Percentiles rank a stretch among this genome's conserved stretches.
Evolutionary conservation across 2,113 vertebrate genomes (phyloP).

Genomic region (Nycticebus coucang): DNA sequence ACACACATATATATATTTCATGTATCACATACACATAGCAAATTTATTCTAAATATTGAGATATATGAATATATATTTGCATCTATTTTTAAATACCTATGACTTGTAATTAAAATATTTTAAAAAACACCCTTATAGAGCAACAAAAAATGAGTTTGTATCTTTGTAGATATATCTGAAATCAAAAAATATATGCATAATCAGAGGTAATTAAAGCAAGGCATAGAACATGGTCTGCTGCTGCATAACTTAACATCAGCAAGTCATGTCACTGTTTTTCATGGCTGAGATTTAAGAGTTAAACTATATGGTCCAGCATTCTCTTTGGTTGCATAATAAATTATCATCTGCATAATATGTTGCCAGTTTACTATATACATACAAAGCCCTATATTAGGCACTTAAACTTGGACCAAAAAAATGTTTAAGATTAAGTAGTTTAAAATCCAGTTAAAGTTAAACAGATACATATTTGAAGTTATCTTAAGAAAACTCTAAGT

Average conservation of each 20-base stretch:
- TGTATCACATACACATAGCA: background rate
- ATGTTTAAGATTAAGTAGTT: background rate
- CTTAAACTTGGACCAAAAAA: background rate
- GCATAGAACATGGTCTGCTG: background rate
- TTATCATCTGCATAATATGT: background rate
- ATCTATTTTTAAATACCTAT: background rate
- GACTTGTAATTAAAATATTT: background rate
- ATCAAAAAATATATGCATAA: background rate
- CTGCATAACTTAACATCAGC: background rate
- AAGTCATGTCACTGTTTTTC: background rate
- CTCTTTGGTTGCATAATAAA: background rate
- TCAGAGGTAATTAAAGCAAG: background rate
- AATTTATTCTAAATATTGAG: background rate
- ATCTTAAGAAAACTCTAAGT: background rate
- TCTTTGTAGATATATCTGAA: background rate
- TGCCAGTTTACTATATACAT: background rate
- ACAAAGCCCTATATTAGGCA: background rate
- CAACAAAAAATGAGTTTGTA: background rate
- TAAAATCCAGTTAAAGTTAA: slow-evolving; percentile 1
- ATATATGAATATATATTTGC: background rate
- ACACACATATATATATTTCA: background rate
- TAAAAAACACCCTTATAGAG: background rate
- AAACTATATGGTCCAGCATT: background rate
- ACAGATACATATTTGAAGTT: background rate
- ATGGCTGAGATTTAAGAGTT: background rate